A percentile compares a stretch with the other conserved stretches of the same genome.
phyloP scores from a whole-genome alignment of 2,888 invertebrate genomes.

The Drosophila austrosaltans region DNA sequence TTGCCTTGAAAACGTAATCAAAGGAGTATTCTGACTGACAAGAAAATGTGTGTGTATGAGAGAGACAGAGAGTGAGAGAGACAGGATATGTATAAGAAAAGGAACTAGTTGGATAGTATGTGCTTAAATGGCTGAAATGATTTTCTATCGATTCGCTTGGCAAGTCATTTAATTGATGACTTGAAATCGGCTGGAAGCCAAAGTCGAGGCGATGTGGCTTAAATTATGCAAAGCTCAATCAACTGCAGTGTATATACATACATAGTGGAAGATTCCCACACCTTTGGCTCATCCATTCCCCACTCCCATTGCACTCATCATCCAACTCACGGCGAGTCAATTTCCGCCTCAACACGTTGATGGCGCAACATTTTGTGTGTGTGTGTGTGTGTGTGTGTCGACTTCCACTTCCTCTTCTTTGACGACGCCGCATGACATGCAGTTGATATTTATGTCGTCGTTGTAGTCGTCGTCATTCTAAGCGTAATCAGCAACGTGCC shows the following conservation, averaged over 20 bases:
- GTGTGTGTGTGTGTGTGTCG: conserved; percentile 30
- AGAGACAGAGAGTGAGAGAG: neutral
- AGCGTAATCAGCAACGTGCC: conserved; percentile 72
- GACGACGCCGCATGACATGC: conserved; percentile 53
- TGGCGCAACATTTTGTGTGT: conserved; percentile 49
- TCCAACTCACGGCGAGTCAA: conserved; percentile 54
- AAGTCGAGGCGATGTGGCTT: conserved; percentile 24
- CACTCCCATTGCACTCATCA: neutral
- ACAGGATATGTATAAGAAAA: no score
- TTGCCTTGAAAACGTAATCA: conserved; percentile 13
- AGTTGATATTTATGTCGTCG: conserved; percentile 49
- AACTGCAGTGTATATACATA: conserved; percentile 31
- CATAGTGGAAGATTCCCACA: neutral
- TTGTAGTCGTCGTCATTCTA: conserved; percentile 27
- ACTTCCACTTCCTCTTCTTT: conserved; percentile 45
- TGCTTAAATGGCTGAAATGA: conserved; percentile 21
- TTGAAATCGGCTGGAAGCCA: conserved; percentile 26
- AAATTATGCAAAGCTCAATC: conserved; percentile 67
- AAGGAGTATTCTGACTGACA: neutral
- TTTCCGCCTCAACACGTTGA: conserved; percentile 70
- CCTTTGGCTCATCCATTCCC: conserved; percentile 8
- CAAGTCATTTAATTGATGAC: conserved; percentile 47
- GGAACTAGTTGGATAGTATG: conserved; percentile 7
- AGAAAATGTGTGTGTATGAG: neutral
- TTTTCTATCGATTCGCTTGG: conserved; percentile 46